Conservation (phyloP, 2,113 vertebrate species). For the Halichoeres trimaculatus region DNA sequence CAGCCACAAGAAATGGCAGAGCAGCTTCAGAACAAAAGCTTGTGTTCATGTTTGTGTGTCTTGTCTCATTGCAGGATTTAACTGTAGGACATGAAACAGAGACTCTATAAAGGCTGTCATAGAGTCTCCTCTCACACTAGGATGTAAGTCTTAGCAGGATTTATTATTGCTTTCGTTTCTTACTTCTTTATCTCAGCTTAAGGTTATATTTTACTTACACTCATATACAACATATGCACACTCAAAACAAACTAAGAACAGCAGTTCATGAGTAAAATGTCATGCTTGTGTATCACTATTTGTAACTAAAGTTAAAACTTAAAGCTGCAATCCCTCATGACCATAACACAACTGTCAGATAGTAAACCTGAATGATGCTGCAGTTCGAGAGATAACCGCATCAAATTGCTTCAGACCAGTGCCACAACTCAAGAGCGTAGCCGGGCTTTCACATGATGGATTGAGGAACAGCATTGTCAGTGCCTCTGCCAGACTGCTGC, state of each 20-base stretch:
- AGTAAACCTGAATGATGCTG: conserved; percentile 27
- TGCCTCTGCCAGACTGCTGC: conserved; percentile 2
- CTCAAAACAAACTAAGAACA: neutral
- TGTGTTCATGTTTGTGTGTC: neutral
- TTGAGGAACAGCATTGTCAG: conserved; percentile 24
- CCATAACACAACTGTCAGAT: conserved; percentile 8
- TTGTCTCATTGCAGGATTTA: conserved; percentile 3
- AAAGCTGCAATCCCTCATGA: neutral
- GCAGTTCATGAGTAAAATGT: too few species aligned
- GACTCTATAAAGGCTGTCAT: neutral
- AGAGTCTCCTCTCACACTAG: neutral
- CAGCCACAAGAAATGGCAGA: neutral
- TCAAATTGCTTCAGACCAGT: conserved; percentile 4
- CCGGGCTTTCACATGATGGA: conserved; percentile 14
- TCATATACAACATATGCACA: neutral
- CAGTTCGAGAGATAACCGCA: conserved; percentile 17
- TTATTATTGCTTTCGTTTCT: conserved; percentile 49
- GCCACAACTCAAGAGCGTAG: conserved; percentile 10
- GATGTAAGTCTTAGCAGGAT: neutral
- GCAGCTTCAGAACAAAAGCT: neutral
- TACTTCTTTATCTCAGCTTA: neutral
- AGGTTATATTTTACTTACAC: neutral
- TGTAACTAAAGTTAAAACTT: neutral
- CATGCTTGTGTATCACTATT: conserved; percentile 10
- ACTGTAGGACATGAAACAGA: conserved; percentile 1